Conservation (phyloP, 2,888 invertebrate species). For the Eurytoma adleriae region DNA sequence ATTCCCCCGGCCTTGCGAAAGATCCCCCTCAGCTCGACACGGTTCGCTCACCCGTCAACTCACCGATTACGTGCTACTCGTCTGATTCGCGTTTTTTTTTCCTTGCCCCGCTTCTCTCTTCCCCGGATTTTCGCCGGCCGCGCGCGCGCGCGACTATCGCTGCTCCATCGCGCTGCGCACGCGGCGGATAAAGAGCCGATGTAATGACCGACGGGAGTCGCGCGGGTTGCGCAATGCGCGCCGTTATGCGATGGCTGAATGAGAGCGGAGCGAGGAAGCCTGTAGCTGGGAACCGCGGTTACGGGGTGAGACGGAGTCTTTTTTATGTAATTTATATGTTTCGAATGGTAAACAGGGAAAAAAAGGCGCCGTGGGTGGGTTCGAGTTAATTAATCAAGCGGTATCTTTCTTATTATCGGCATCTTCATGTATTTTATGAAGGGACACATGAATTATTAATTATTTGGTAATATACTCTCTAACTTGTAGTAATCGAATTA, state of each 20-base stretch:
- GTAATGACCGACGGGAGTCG: conserved; percentile 46
- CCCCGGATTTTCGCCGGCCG: too few relatives aligned
- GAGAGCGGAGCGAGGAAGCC: conserved; percentile 14
- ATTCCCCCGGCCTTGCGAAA: conserved; percentile 14
- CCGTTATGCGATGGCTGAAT: not conserved
- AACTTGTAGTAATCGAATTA: too few relatives aligned
- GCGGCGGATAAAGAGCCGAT: conserved; percentile 25
- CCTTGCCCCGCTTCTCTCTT: not conserved
- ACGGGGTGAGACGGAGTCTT: not conserved
- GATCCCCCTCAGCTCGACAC: not conserved
- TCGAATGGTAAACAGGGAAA: too few relatives aligned
- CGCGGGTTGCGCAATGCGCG: conserved; percentile 17
- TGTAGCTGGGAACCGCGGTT: not conserved
- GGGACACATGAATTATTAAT: too few relatives aligned
- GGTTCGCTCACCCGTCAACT: too few relatives aligned
- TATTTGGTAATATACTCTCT: too few relatives aligned
- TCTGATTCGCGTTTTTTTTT: not conserved
- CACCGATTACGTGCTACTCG: too few relatives aligned
- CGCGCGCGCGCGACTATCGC: conserved; percentile 9
- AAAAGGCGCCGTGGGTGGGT: too few relatives aligned
- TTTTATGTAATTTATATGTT: not conserved
- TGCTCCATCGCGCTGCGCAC: conserved; percentile 31
- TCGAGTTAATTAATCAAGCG: too few relatives aligned
- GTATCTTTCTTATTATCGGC: too few relatives aligned
- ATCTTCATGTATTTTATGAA: too few relatives aligned